Evolutionary conservation across 2,888 invertebrate genomes (phyloP), one percentile per base, ranked within the genome.

Genomic region (Syrphus vitripennis): DNA sequence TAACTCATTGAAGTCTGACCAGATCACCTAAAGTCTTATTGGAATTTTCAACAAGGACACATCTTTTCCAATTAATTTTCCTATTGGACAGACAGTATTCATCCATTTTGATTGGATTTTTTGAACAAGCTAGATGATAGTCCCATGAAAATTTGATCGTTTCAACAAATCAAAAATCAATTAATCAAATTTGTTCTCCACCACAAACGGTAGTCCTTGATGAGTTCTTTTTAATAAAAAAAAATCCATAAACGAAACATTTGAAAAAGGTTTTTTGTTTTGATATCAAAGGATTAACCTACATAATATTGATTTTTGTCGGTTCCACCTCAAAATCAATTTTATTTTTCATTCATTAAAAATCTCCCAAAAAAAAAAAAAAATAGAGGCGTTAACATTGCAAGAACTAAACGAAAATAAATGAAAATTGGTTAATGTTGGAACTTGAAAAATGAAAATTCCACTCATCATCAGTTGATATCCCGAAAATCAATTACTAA

Each of bases 241-340:
- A n/a, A 42, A 57, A 48, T 76, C 45, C 55, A 75, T 79, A 80
- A 83, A 83, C 59, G 21, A 71, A 70, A 50, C 40, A 29, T 40
- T 69, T 21, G 24, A 24, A 14, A 9, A 14, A 14, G n/a, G 31
- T 59, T 63, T 55, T 69, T 24, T 24, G 37, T 19, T 26, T 34
- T 67, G 24, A 7, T 42, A 61, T 72, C 14, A 83, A 79, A 79
- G 83, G 75, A 79, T 79, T 75, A 40, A 59, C 24, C 6, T 74
- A 50, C 16, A 24, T 65, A 83, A 40, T 81, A 76, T 86, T 69
- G 86, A 86, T 86, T 86, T 86, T 82, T 70, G 74, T 55, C 77
- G 86, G 86, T 65, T 34, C 72, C 86, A 78, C 86, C 86, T 55
- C 9, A 53, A 21, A 55, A 57, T 29, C 37, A 48, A 55, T 76